These are phyloP conservation scores for Ornithoptera priamus DNA, from an alignment of 2,888 invertebrate species.

Conservation along the genomic window DNA sequence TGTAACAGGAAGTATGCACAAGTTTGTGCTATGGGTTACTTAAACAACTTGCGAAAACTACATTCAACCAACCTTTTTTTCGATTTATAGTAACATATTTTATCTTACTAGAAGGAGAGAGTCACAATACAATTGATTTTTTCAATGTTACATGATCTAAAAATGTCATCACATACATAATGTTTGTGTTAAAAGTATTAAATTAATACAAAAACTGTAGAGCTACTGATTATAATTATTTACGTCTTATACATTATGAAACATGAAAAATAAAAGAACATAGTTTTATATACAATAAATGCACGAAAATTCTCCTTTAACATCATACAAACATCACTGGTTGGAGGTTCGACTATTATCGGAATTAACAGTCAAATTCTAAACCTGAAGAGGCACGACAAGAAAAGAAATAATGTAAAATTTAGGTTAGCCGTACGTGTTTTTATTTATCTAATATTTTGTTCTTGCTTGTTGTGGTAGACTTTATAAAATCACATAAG, in stretches of 20 bases:
- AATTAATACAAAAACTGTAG: neutral
- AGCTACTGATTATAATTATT: no score
- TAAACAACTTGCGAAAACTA: neutral
- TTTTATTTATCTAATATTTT: no score
- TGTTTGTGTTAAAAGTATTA: neutral
- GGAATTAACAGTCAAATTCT: no score
- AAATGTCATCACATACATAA: neutral
- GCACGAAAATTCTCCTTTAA: neutral
- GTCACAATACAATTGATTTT: constrained; percentile 7
- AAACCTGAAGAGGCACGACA: no score
- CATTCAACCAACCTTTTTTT: constrained; percentile 7
- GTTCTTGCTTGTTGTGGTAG: no score
- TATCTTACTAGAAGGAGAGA: constrained; percentile 1
- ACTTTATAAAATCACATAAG: neutral
- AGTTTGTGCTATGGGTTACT: constrained; percentile 7
- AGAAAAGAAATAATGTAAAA: no score
- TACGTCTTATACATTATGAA: neutral
- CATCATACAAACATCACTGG: no score
- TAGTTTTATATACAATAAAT: neutral
- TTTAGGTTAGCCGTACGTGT: no score
- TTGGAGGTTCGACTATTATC: no score
- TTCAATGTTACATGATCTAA: constrained; percentile 5
- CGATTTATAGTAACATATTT: constrained; percentile 1
- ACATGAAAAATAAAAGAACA: neutral
- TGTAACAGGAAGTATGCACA: constrained; percentile 3